These are phyloP conservation scores for Pangasius krempfi DNA, from an alignment of 2,797 vertebrate genomes.

Conservation along the genomic window DNA sequence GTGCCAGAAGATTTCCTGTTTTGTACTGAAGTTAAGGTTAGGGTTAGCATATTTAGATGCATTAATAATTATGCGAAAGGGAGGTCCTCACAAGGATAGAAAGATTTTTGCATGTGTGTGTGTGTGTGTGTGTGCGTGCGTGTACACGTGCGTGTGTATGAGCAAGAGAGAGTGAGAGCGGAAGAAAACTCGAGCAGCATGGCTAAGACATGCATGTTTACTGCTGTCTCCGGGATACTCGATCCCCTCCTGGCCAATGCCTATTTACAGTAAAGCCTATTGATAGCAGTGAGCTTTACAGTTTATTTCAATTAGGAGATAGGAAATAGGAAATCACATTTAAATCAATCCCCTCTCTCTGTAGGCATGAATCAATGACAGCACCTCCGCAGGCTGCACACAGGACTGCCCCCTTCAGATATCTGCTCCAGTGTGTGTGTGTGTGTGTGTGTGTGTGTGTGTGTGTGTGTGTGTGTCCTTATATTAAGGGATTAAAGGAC, in stretches of 20 bases:
- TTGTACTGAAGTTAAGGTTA: not conserved
- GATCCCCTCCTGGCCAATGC: conserved; percentile 47
- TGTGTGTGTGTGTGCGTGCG: not conserved
- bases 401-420: conserved; percentile 49
- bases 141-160: not conserved
- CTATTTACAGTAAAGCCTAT: conserved; percentile 64
- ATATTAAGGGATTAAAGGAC: conserved; percentile 47
- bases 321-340: conserved; percentile 64
- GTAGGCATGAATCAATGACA: conserved; percentile 65
- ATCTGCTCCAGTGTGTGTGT: conserved; percentile 44
- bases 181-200: conserved; percentile 13
- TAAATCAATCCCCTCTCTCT: conserved; percentile 64
- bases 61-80: not conserved
- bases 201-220: conserved; percentile 45
- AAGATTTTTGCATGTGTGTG: not conserved
- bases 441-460: conserved; percentile 51
- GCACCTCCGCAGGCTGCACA: conserved; percentile 58
- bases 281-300: conserved; percentile 62
- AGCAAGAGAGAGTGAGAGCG: not conserved
- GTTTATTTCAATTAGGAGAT: conserved; percentile 64
- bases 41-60: not conserved
- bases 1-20: not conserved
- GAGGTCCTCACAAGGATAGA: not conserved
- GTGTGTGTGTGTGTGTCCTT: conserved; percentile 32
- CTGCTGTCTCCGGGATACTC: conserved; percentile 46